Conservation (phyloP, 2,888 invertebrate species). For the Mythimna impura region DNA sequence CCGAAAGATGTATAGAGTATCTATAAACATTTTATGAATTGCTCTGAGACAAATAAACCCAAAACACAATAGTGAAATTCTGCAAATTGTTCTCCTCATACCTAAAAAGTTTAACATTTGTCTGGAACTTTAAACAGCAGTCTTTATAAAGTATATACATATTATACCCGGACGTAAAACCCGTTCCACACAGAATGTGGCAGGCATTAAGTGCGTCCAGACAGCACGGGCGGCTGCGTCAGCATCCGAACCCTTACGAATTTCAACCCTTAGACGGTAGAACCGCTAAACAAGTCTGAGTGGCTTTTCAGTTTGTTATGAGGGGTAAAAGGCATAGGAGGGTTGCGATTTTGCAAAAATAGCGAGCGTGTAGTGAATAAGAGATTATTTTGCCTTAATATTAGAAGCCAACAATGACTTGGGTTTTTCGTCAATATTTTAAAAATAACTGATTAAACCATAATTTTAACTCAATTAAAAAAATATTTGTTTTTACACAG, state of each 20-base stretch:
- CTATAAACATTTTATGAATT: conserved; percentile 26
- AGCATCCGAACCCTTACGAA: conserved; percentile 76
- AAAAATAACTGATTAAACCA: not conserved
- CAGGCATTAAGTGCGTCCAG: conserved; percentile 70
- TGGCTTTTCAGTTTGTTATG: conserved; percentile 69
- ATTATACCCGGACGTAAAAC: conserved; percentile 55
- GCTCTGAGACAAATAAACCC: conserved; percentile 39
- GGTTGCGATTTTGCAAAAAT: conserved; percentile 40
- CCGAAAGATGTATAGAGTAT: not conserved
- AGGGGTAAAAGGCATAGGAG: conserved; percentile 64
- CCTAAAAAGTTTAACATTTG: conserved; percentile 51
- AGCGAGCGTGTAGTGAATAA: too few relatives aligned
- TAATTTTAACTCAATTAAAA: not conserved
- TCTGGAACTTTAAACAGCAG: conserved; percentile 51
- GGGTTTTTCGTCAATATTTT: not conserved
- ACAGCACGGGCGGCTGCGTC: conserved; percentile 74
- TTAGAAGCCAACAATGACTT: too few relatives aligned
- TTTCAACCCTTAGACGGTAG: conserved; percentile 78
- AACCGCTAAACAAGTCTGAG: conserved; percentile 83
- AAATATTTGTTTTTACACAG: too few relatives aligned
- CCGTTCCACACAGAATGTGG: conserved; percentile 62
- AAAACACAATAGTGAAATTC: conserved; percentile 40
- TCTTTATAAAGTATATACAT: conserved; percentile 49
- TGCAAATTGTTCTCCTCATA: conserved; percentile 24
- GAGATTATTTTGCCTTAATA: not conserved